phyloP scores from a whole-genome alignment of 53 echinoderm and acorn worm species.

The Holothuria scabra region DNA sequence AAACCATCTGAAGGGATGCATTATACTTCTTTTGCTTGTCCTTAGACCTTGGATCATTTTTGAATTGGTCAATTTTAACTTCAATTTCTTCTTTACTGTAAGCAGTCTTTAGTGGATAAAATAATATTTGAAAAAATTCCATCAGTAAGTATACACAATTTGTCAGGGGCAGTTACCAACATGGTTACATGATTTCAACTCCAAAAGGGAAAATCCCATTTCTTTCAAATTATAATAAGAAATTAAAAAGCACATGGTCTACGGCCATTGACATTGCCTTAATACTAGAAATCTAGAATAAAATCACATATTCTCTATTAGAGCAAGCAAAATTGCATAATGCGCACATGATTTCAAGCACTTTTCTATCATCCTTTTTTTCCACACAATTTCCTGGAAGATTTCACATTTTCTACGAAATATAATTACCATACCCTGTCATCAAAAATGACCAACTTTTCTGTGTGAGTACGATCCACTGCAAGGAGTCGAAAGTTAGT shows the following conservation, averaged over 20 bases:
- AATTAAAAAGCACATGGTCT: too few species aligned
- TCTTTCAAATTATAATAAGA: background rate
- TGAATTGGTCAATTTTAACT: slow-evolving; percentile 57
- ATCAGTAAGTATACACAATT: too few species aligned
- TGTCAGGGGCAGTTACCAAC: too few species aligned
- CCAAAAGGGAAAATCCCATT: background rate
- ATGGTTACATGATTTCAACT: background rate
- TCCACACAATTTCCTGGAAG: background rate
- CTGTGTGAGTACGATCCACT: slow-evolving; percentile 80
- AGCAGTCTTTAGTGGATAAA: slow-evolving; percentile 54
- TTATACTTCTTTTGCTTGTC: slow-evolving; percentile 67
- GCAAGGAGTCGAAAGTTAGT: slow-evolving; percentile 80
- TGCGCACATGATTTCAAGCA: too few species aligned
- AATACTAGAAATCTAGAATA: too few species aligned
- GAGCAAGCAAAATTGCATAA: too few species aligned
- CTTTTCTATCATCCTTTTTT: too few species aligned
- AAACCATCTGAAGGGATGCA: slow-evolving; percentile 47
- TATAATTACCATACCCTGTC: slow-evolving; percentile 69
- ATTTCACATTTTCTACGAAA: too few species aligned
- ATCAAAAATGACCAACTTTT: slow-evolving; percentile 76
- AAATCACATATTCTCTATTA: too few species aligned
- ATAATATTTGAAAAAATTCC: background rate
- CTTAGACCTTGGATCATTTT: slow-evolving; percentile 39
- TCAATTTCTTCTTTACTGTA: slow-evolving; percentile 77
- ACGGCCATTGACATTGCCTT: too few species aligned